Conservation (phyloP, 1,140 invertebrate species). For the Formica selysi region DNA sequence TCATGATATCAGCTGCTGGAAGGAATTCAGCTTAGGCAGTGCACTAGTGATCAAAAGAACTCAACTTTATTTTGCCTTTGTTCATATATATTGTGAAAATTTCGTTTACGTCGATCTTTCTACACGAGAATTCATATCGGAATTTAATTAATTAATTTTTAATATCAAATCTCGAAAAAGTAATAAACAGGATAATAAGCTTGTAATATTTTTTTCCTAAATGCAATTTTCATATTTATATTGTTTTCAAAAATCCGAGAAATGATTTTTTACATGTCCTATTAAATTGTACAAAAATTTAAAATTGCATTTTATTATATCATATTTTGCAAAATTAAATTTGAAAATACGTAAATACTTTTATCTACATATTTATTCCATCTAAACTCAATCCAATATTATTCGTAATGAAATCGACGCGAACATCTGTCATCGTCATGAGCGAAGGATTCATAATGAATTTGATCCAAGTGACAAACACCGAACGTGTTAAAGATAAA, state of each 20-base stretch:
- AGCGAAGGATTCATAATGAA: constrained; percentile 18
- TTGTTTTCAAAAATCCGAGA: neutral
- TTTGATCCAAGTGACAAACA: constrained; percentile 42
- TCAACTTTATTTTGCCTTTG: constrained; percentile 36
- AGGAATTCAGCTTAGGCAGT: constrained; percentile 28
- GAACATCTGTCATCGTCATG: constrained; percentile 21
- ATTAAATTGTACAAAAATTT: neutral
- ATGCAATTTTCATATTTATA: neutral
- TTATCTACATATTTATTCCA: neutral
- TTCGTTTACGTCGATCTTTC: constrained; percentile 3
- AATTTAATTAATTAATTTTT: constrained; percentile 21
- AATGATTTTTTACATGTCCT: neutral
- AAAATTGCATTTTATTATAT: neutral
- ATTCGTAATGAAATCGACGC: constrained; percentile 5
- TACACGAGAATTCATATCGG: neutral
- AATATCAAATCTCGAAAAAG: neutral
- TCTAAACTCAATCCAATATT: constrained; percentile 11
- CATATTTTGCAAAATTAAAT: neutral
- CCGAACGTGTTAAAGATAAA: constrained; percentile 53
- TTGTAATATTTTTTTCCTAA: neutral
- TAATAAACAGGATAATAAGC: neutral
- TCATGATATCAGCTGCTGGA: constrained; percentile 38
- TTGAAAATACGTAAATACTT: neutral
- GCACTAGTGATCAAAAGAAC: constrained; percentile 53
- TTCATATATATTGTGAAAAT: constrained; percentile 23